These are phyloP conservation scores for Tortricodes alternella DNA, from an alignment of 2,888 invertebrate genomes.

Conservation along the genomic window DNA sequence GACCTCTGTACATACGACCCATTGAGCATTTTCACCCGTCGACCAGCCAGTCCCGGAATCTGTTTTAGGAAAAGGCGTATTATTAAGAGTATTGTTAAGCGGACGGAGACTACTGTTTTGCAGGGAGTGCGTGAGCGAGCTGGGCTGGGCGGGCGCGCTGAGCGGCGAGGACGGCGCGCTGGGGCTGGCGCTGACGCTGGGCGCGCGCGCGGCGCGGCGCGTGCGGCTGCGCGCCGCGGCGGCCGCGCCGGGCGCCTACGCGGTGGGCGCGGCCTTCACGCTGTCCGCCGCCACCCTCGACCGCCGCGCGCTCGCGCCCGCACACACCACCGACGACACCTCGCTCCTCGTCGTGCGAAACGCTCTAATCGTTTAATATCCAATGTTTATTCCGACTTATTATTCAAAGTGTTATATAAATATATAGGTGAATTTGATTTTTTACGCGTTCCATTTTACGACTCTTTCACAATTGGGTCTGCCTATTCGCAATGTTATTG, in stretches of 20 bases:
- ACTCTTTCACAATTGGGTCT: constrained; percentile 8
- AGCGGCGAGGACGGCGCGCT: constrained; percentile 64
- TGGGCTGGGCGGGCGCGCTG: constrained; percentile 75
- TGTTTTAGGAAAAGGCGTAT: too few species aligned
- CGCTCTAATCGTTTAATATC: constrained; percentile 34
- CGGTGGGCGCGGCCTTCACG: constrained; percentile 84
- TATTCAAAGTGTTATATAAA: constrained; percentile 4
- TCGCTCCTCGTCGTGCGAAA: constrained; percentile 67
- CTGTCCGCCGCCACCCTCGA: constrained; percentile 46
- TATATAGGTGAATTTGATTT: constrained; percentile 4
- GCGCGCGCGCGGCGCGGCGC: constrained; percentile 76
- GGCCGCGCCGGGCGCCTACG: constrained; percentile 85
- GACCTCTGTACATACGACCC: too few species aligned
- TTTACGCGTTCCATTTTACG: constrained; percentile 15
- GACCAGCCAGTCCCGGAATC: too few species aligned
- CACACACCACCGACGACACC: constrained; percentile 56
- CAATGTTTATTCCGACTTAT: not conserved
- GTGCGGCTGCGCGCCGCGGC: constrained; percentile 84
- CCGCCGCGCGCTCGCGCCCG: constrained; percentile 40
- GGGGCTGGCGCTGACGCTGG: constrained; percentile 54
- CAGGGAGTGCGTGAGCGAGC: constrained; percentile 60
- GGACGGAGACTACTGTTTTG: constrained; percentile 7
- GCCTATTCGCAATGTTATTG: constrained; percentile 9
- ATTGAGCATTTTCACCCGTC: too few species aligned
- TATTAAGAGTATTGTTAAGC: too few species aligned